Evolutionary conservation across 2,888 invertebrate genomes (phyloP), one percentile per base, ranked within the genome.

Genomic region (Ptychoptera contaminata): DNA sequence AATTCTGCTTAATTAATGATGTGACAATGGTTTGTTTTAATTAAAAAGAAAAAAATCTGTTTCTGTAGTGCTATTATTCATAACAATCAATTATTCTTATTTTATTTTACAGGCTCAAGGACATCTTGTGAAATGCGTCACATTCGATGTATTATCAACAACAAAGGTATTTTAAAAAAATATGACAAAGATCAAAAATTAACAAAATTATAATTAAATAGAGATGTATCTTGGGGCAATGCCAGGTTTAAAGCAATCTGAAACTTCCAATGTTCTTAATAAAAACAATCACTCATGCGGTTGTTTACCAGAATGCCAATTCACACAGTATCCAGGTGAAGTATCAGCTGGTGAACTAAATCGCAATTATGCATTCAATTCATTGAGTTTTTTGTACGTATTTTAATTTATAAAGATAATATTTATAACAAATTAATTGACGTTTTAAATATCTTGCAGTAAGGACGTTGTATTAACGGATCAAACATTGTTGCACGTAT

Each of bases 301-400:
- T 32, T 82, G 82, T 51, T 55, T 75, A 43, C 74, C 78, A 0
- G 77, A 78, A 52, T 82, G 82, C 51, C 72, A 75, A 50, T 66
- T 74, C 43, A 72, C 70, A 51, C 68, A 69, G 34, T 82, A 80
- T 56, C 69, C 71, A 0, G 58, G 77, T 9, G 79, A 80, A 58
- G 71, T 73, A n/a, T 79, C 80, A 0, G 61, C 72, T 49, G 77
- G 77, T 1, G 58, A 61, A 16, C 56, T 79, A 34, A 68, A 73
- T 14, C 57, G 58, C 3, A 61, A 66, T 34, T 58, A 67, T 30
- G 62, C 67, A 0, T 55, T 66, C 3, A 68, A 63, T 36, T 67
- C 66, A 6, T 54, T 67, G n/a, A 59, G 62, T 0, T 69, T 71
- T 50, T 68, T 67, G 73, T 72, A 57, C 67, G 69, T 63, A 52